Base-by-base conservation (phyloP, 2,888 invertebrate genomes). In the Microctonus aethiopoides region DNA sequence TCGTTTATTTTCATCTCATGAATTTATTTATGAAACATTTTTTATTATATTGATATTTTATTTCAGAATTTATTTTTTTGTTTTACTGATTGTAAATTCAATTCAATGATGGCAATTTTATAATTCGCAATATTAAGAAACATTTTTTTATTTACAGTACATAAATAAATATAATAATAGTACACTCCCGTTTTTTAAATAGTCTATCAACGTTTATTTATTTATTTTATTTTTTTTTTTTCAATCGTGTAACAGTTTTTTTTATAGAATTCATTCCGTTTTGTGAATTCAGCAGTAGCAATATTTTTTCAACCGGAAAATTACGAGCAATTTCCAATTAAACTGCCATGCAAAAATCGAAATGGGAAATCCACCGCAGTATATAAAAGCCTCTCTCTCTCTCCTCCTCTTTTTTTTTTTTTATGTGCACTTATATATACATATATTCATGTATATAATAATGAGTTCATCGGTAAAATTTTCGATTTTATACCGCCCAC, bases 291-390 rank as follows among this genome's bases (percentile, higher is more conserved):
- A 22, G 39, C 52, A 56, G 10, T 46, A 16, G 0, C 16, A 46
- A 46, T 32, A 52, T 46, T 68, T 68, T 56, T 56, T 63, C 68
- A 59, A 39, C 46, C 66, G 62, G 41, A 64, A 71, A 70, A 71
- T 73, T 56, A 71, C 59, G 63, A 29, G 22, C 56, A 62, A 62
- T 59, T 60, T 41, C 32, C 70, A 34, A 46, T 32, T 61, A 22
- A 41, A 39, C 61, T 61, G n/a, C n/a, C 29, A 34, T 10, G 11
- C 22, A 61, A 10, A 59, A 59, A 59, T 59, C 34, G 5, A 59
- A 59, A 59, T 16, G 9, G 34, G 16, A 59, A 59, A 34, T 59
- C 34, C 34, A 46, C 9, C 16, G 20, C 34, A 16, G 11, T 2
- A n/a, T 34, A 34, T 13, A 59, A 29, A 29, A 3, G 3, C 29